These are phyloP conservation scores for Astyanax mexicanus DNA, from an alignment of 2,797 vertebrate genomes.

Conservation along the genomic window DNA sequence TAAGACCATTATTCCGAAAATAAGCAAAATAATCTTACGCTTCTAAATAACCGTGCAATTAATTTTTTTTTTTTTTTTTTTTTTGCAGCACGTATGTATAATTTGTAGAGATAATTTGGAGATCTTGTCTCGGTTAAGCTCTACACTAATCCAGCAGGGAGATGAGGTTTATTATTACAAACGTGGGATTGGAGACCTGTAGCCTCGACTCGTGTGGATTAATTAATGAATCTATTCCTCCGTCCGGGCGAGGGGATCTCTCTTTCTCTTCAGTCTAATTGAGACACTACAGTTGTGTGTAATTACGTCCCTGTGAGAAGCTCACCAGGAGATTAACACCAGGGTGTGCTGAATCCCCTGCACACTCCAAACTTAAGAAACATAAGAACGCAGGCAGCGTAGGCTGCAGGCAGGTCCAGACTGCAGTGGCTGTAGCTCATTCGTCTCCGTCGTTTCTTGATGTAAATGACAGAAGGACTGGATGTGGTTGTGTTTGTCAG, in stretches of 20 bases:
- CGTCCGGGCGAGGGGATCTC: neutral
- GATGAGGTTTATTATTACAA: constrained; percentile 19
- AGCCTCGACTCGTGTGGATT: constrained; percentile 9
- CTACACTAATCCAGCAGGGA: constrained; percentile 16
- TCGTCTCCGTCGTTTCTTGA: constrained; percentile 1
- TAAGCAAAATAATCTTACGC: too few species aligned
- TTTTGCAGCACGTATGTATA: too few species aligned
- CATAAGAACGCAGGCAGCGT: neutral
- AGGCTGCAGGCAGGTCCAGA: neutral
- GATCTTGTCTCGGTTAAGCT: neutral
- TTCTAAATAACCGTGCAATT: too few species aligned
- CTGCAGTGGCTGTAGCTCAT: neutral
- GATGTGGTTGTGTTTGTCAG: constrained; percentile 12
- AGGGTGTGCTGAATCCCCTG: neutral
- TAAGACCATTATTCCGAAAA: too few species aligned
- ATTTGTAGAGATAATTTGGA: neutral
- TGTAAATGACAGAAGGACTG: constrained; percentile 4
- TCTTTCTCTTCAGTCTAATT: constrained; percentile 22
- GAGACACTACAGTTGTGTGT: constrained; percentile 9
- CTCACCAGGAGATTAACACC: neutral
- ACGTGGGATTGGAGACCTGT: constrained; percentile 11
- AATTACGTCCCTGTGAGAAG: neutral
- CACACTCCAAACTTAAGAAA: neutral
- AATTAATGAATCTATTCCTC: constrained; percentile 32
- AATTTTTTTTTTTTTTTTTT: too few species aligned